A percentile compares a stretch with the other conserved stretches of the same genome.
Conservation (phyloP, 2,797 vertebrate species). For the Neomorphus geoffroyi region DNA sequence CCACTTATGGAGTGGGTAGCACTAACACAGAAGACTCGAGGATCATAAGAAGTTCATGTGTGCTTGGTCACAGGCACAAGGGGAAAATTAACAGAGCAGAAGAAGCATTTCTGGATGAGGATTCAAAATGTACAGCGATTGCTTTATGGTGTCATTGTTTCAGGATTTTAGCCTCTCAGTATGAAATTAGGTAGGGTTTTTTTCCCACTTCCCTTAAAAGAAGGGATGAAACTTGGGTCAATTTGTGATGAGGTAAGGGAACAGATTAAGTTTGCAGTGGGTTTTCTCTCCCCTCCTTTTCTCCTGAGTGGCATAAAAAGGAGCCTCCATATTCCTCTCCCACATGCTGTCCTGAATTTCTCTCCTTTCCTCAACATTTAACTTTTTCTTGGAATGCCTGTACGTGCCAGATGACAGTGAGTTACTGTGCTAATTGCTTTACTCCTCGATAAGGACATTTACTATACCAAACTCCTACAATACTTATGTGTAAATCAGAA, state of each 20-base stretch:
- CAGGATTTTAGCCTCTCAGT: neutral
- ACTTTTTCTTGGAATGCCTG: slow-evolving; percentile 81
- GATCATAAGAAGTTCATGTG: neutral
- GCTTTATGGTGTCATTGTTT: neutral
- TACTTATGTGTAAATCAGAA: slow-evolving; percentile 74
- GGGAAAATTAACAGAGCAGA: neutral
- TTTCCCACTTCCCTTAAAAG: neutral
- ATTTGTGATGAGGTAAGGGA: slow-evolving; percentile 61
- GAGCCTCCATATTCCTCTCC: slow-evolving; percentile 76
- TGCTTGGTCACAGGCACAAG: accelerated
- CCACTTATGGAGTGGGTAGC: neutral
- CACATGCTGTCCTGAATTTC: slow-evolving; percentile 82
- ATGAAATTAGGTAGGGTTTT: neutral
- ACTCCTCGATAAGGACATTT: slow-evolving; percentile 77
- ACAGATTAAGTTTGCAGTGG: slow-evolving; percentile 74
- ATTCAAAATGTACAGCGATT: neutral
- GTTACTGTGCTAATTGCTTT: slow-evolving; percentile 78
- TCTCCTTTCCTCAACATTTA: slow-evolving; percentile 78
- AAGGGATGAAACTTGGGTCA: slow-evolving; percentile 39
- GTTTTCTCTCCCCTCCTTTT: slow-evolving; percentile 67
- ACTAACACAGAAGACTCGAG: neutral
- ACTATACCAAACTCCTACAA: slow-evolving; percentile 77
- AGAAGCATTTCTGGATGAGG: neutral
- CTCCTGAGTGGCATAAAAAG: slow-evolving; percentile 74
- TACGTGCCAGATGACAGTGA: slow-evolving; percentile 78